Conservation (phyloP, 35 echinoderm and acorn worm genomes). For the Chiridota heheva region DNA sequence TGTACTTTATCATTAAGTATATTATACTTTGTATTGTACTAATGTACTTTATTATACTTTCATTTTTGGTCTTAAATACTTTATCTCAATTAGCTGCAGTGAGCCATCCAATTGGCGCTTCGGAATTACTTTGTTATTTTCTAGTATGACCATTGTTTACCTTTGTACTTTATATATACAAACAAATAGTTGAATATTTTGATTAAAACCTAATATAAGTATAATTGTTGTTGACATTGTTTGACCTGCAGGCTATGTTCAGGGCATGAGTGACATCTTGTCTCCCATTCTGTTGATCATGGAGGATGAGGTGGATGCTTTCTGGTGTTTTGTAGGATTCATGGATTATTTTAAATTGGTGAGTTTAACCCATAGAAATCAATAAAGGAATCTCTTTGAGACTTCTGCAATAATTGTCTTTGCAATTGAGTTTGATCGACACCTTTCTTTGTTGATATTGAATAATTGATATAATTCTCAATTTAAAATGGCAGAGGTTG, state of each 20-base stretch:
- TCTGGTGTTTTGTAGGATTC: constrained; percentile 91
- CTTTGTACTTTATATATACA: too few relatives aligned
- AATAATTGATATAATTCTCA: background rate
- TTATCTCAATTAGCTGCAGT: too few relatives aligned
- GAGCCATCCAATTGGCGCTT: too few relatives aligned
- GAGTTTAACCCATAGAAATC: background rate
- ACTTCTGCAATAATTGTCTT: background rate
- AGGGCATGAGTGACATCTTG: constrained; percentile 95
- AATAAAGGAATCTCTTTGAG: background rate
- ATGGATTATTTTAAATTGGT: constrained; percentile 81
- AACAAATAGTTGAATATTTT: too few relatives aligned
- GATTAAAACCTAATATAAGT: too few relatives aligned
- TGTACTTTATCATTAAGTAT: too few relatives aligned
- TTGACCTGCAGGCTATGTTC: constrained; percentile 69
- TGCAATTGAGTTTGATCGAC: background rate
- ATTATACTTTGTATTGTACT: too few relatives aligned
- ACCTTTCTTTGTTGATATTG: background rate
- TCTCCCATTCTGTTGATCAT: constrained; percentile 85
- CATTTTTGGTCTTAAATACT: too few relatives aligned
- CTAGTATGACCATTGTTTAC: too few relatives aligned
- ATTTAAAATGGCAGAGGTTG: background rate
- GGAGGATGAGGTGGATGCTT: constrained; percentile 97
- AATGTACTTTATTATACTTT: too few relatives aligned
- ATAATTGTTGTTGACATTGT: background rate
- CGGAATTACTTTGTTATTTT: too few relatives aligned